Evolutionary conservation across 2,797 vertebrate species (phyloP), one percentile per base, ranked within the genome.

Genomic region (Delichon dasypus): DNA sequence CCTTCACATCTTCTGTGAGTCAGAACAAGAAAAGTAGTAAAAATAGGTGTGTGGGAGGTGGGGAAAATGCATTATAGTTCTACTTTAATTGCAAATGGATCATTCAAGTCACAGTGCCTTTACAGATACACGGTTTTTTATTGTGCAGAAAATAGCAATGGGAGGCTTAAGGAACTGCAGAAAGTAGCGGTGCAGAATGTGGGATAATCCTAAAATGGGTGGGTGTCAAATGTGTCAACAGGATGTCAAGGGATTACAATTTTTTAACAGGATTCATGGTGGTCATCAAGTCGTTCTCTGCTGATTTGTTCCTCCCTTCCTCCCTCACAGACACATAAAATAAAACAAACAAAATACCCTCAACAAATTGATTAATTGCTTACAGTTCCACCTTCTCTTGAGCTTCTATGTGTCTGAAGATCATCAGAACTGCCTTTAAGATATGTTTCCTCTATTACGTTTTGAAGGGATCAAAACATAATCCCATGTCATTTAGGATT

Each of bases 1-100:
- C 64, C 79, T 94, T 94, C 90, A 76, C 78, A 91, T 90, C 72
- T 79, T 79, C 88, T 51, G 60, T 90, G 87, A 95, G 78, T 93
- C 94, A 95, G 92, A 96, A 89, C 42, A 80, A 91, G 85, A 57
- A 34, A 91, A 85, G 68, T 38, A 36, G 26, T 76, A 89, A 92
- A 94, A 95, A 93, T 90, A 85, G 80, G 47, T 36, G 36, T 48
- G 87, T 95, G 73, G 85, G 92, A 91, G 76, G 57, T 87, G 65
- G 68, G 26, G 61, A 58, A 94, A 92, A 83, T 53, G 62, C 68
- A 85, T 88, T 94, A 54, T 62, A 85, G 65, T 82, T 90, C 79
- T 62, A 77, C 68, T 91, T 91, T 42, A 92, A 89, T 85, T 90
- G 85, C 34, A 7, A 89, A 83, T 45, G 50, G 84, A 89, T 94